Percentiles rank a stretch among this genome's conserved stretches.
Evolutionary conservation across 2,797 vertebrate species (phyloP).

Genomic region (Ibycter americanus): DNA sequence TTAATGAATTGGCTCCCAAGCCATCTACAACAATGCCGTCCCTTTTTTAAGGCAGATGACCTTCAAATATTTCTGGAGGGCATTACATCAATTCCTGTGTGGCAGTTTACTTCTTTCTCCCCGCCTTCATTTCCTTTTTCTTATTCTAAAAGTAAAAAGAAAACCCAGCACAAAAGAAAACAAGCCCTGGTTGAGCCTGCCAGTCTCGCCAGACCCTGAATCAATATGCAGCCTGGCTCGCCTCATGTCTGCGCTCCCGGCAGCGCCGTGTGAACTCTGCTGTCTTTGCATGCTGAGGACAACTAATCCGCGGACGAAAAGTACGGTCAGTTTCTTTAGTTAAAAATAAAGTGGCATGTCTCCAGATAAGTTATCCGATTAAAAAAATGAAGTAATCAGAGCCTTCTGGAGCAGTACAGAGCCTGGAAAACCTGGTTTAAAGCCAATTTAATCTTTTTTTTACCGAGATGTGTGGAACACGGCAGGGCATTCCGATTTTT

Average conservation of each 20-base stretch:
- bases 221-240: constrained; percentile 49
- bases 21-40: background rate
- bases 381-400: constrained; percentile 20
- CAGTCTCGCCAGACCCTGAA: background rate
- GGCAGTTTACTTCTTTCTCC: background rate
- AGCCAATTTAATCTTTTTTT: background rate
- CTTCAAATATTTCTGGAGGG: constrained; percentile 17
- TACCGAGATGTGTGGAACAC: background rate
- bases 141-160: background rate
- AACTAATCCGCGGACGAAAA: constrained; percentile 31
- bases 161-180: constrained; percentile 21
- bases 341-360: constrained; percentile 57
- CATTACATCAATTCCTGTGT: background rate
- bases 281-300: constrained; percentile 10
- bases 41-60: background rate
- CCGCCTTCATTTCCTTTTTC: background rate
- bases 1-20: background rate
- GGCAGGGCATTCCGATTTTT: background rate
- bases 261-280: background rate
- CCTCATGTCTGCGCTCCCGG: background rate
- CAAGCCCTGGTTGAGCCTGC: background rate
- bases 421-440: background rate
- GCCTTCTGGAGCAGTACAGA: background rate
- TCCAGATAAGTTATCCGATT: constrained; percentile 27
- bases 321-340: constrained; percentile 39